A percentile compares a stretch with the other conserved stretches of the same genome.
Evolutionary conservation across 2,113 vertebrate species (phyloP).

Genomic region (Trematomus loennbergii): DNA sequence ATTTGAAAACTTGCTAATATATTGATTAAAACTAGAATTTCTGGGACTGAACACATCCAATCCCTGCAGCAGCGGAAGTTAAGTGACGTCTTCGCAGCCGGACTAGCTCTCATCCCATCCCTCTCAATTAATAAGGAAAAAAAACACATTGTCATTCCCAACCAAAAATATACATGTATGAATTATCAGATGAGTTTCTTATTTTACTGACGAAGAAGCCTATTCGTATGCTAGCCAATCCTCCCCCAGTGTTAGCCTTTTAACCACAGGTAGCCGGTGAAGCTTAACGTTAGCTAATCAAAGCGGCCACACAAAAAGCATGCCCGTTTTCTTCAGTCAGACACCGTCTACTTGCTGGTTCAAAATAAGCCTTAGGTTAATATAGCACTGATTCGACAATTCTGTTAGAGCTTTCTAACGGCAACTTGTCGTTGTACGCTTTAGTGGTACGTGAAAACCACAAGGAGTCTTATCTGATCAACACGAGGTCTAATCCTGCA

Average conservation of each 20-base stretch:
- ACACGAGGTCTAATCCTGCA: slow-evolving; percentile 67
- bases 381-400: rapidly evolving
- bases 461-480: slow-evolving; percentile 4
- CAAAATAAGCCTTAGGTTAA: neutral
- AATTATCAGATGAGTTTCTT: neutral
- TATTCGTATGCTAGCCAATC: neutral
- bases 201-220: neutral
- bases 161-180: neutral
- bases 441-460: neutral
- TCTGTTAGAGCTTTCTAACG: rapidly evolving
- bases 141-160: neutral
- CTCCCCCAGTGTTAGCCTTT: neutral
- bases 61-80: slow-evolving; percentile 38
- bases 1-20: neutral
- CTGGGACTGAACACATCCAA: neutral
- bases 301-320: slow-evolving; percentile 73
- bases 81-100: slow-evolving; percentile 31
- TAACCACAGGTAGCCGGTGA: slow-evolving; percentile 43
- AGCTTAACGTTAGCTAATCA: slow-evolving; percentile 65
- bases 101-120: neutral
- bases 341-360: slow-evolving; percentile 25
- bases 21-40: neutral
- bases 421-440: rapidly evolving
- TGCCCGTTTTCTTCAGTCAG: slow-evolving; percentile 34
- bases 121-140: slow-evolving; percentile 28